phyloP scores from a whole-genome alignment of 2,113 vertebrate species.

The Microtus pennsylvanicus region DNA sequence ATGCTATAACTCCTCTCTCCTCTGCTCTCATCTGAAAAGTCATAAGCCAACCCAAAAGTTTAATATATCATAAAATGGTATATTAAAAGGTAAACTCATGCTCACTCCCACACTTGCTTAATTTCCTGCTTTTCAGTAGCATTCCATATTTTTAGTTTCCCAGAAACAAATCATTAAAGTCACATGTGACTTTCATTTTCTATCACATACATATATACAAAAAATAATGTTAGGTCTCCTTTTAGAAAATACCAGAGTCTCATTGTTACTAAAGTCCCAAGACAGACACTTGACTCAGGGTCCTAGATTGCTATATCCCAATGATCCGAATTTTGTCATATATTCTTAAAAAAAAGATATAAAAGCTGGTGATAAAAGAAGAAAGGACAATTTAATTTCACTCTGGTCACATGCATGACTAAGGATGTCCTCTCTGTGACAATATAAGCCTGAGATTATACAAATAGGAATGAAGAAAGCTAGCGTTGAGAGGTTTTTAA shows the following conservation, averaged over 20 bases:
- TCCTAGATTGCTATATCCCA: accelerated
- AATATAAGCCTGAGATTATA: background rate
- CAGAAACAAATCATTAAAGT: background rate
- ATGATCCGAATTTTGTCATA: background rate
- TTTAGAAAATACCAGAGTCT: background rate
- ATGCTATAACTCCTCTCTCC: accelerated
- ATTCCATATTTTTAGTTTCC: background rate
- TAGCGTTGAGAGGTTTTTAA: no score
- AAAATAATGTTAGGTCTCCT: background rate
- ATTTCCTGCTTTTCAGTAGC: background rate
- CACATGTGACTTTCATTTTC: background rate
- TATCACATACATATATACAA: background rate
- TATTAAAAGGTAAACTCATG: background rate
- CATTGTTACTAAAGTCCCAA: background rate
- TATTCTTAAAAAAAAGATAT: background rate
- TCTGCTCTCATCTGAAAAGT: background rate
- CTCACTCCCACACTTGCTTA: background rate
- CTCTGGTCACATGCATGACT: background rate
- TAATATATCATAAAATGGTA: background rate
- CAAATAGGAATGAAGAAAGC: no score
- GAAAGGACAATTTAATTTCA: background rate
- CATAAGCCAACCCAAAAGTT: background rate
- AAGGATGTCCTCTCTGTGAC: background rate
- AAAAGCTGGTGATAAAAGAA: background rate
- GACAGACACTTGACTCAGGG: background rate